Percentiles rank a stretch among this genome's conserved stretches.
phyloP scores from a whole-genome alignment of 2,888 invertebrate species.

The Drosophila stalkeri region DNA sequence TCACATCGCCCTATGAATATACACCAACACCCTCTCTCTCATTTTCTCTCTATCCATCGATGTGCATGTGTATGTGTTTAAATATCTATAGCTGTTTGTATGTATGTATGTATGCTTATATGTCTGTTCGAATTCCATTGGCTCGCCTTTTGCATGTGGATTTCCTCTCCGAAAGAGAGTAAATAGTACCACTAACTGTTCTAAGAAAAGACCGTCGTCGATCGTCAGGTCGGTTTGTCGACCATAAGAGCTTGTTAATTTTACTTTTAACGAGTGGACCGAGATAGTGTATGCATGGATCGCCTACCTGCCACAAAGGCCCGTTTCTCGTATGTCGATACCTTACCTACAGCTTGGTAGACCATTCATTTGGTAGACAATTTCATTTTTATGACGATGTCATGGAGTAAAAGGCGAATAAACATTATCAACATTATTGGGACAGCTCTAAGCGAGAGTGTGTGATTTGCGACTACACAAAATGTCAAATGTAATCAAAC shows the following conservation, averaged over 20 bases:
- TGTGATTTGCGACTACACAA: too few relatives aligned
- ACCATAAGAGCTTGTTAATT: conserved; percentile 17
- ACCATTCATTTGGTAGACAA: too few relatives aligned
- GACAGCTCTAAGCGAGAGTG: too few relatives aligned
- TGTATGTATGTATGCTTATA: background rate
- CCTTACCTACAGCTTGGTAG: background rate
- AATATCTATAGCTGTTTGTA: conserved; percentile 1
- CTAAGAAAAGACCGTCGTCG: conserved; percentile 37
- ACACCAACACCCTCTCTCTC: background rate
- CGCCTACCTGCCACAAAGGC: conserved; percentile 2
- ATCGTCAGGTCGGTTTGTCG: conserved; percentile 27
- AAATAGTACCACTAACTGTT: conserved; percentile 23
- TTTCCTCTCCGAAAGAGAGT: conserved; percentile 31
- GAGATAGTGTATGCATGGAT: background rate
- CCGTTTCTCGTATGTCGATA: background rate
- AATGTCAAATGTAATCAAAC: too few relatives aligned
- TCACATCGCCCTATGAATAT: conserved; percentile 24
- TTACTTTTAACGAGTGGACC: conserved; percentile 18
- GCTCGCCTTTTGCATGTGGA: conserved; percentile 21
- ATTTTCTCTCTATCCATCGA: background rate
- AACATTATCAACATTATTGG: too few relatives aligned
- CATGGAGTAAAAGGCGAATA: background rate
- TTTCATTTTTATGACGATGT: background rate
- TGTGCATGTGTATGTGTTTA: conserved; percentile 1
- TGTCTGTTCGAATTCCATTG: conserved; percentile 21